A percentile compares a stretch with the other conserved stretches of the same genome.
These are phyloP conservation scores for Omphaloscelis lunosa DNA, from an alignment of 2,888 invertebrate genomes.

Conservation along the genomic window DNA sequence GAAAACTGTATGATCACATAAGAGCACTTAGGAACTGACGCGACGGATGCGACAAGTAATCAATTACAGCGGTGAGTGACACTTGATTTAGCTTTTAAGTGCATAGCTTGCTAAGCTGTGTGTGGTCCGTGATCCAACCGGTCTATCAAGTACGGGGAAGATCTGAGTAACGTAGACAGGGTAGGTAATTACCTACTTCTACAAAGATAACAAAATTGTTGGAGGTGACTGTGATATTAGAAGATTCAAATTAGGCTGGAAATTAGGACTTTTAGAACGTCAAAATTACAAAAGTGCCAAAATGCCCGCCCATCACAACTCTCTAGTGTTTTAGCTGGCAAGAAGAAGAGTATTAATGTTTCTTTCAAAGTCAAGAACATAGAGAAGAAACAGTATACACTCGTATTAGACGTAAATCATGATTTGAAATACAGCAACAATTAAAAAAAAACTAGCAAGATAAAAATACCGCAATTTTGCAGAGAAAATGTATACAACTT, in stretches of 20 bases:
- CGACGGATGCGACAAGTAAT: conserved; percentile 42
- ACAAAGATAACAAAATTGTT: not conserved
- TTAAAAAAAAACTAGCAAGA: not conserved
- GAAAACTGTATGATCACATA: conserved; percentile 28
- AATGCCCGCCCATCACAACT: not conserved
- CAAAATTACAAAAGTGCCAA: not conserved
- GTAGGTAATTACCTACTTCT: conserved; percentile 3
- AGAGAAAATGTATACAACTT: conserved; percentile 21
- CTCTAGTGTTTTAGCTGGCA: not conserved
- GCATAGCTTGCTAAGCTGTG: conserved; percentile 23
- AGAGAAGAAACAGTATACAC: not conserved
- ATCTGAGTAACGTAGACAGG: not conserved
- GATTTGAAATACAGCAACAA: no score
- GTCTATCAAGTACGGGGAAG: conserved; percentile 11
- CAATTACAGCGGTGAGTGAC: conserved; percentile 51
- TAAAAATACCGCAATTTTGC: conserved; percentile 9
- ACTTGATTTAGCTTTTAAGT: conserved; percentile 35
- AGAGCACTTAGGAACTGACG: conserved; percentile 31
- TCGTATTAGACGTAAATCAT: not conserved
- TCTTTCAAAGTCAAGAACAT: no score
- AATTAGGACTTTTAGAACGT: not conserved
- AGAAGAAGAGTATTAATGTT: not conserved
- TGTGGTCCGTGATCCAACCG: conserved; percentile 47
- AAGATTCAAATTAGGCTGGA: not conserved
- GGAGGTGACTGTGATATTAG: not conserved